These are phyloP conservation scores for Acronicta aceris DNA, from an alignment of 2,888 invertebrate genomes.

Conservation along the genomic window DNA sequence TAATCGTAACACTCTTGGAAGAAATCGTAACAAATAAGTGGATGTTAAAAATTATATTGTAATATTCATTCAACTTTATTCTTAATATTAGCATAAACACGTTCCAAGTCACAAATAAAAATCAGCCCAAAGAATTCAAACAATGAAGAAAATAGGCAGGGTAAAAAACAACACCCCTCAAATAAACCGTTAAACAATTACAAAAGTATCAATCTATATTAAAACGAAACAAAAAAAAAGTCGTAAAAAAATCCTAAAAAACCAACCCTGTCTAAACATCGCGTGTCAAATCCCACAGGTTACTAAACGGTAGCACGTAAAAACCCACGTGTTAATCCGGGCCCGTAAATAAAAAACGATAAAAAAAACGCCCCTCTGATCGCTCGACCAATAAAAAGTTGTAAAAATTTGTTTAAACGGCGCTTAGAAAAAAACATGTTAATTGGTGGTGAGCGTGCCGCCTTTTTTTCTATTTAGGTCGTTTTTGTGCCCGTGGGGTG, in stretches of 20 bases:
- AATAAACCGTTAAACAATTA: constrained; percentile 80
- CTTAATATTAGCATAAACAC: constrained; percentile 3
- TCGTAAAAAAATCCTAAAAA: constrained; percentile 49
- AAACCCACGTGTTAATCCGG: constrained; percentile 77
- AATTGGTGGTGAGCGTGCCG: constrained; percentile 85
- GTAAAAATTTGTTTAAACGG: constrained; percentile 71
- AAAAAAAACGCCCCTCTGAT: constrained; percentile 81
- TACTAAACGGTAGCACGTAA: constrained; percentile 72
- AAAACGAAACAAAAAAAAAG: constrained; percentile 59
- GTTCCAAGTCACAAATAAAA: constrained; percentile 7
- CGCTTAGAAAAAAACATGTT: constrained; percentile 76
- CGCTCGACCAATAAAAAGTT: constrained; percentile 78
- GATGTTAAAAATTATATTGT: neutral
- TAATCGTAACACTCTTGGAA: too few relatives aligned
- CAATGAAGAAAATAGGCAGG: constrained; percentile 25
- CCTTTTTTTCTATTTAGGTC: constrained; percentile 70
- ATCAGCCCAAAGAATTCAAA: constrained; percentile 25
- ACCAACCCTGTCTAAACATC: constrained; percentile 73
- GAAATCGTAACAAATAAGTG: neutral
- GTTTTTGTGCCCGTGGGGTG: constrained; percentile 74
- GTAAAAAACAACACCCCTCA: constrained; percentile 65
- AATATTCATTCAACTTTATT: constrained; percentile 10
- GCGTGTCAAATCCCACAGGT: constrained; percentile 78
- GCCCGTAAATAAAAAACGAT: constrained; percentile 73
- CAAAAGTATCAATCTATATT: constrained; percentile 71